phyloP scores from a whole-genome alignment of 2,113 vertebrate genomes.

The Galeopterus variegatus region DNA sequence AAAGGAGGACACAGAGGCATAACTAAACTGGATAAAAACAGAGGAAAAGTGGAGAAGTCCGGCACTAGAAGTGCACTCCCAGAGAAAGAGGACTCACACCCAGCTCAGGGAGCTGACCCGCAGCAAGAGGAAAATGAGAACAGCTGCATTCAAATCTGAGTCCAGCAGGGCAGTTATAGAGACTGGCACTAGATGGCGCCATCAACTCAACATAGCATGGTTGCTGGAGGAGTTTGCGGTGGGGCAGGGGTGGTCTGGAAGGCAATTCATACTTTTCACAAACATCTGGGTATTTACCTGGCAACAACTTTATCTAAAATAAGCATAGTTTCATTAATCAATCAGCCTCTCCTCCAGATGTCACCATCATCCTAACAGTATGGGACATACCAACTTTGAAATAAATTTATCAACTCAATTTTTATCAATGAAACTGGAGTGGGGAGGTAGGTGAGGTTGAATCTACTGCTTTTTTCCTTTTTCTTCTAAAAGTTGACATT shows the following conservation, averaged over 20 bases:
- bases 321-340: conserved; percentile 23
- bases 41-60: neutral
- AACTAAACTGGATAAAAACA: neutral
- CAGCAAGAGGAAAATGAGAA: neutral
- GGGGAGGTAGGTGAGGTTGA: neutral
- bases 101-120: neutral
- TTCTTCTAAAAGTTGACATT: conserved; percentile 43
- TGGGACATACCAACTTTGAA: neutral
- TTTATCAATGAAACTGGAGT: conserved; percentile 23
- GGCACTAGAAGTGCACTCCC: neutral
- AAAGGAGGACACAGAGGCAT: neutral
- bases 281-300: neutral
- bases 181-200: conserved; percentile 81
- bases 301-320: neutral
- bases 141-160: neutral
- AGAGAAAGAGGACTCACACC: no score
- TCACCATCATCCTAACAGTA: neutral
- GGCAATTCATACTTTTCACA: neutral
- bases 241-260: neutral
- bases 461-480: neutral
- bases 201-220: conserved; percentile 84
- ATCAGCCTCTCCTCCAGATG: conserved; percentile 7
- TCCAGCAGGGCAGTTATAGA: conserved; percentile 36
- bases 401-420: conserved; percentile 19
- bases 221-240: neutral